A percentile compares a stretch with the other conserved stretches of the same genome.
These are phyloP conservation scores for Adoxophyes honmai DNA, from an alignment of 1,140 invertebrate species.

Conservation along the genomic window DNA sequence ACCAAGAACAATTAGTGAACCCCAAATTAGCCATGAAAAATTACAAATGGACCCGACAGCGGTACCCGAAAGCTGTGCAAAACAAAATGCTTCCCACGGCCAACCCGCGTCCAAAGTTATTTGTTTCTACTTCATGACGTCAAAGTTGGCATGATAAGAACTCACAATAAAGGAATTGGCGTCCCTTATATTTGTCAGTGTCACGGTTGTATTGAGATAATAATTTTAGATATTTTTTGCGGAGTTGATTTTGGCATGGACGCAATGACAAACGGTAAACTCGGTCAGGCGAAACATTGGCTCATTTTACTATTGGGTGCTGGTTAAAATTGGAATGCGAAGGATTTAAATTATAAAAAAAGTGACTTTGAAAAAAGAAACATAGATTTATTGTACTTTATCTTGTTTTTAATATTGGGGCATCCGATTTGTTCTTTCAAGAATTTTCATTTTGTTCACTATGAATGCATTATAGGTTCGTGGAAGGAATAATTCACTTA, in stretches of 20 bases:
- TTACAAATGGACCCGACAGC: not conserved
- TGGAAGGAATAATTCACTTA: too few relatives aligned
- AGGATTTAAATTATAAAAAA: too few relatives aligned
- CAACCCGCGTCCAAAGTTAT: slow-evolving; percentile 7
- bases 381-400: too few relatives aligned
- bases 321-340: too few relatives aligned
- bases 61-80: slow-evolving; percentile 7
- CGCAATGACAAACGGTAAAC: not conserved
- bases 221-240: slow-evolving; percentile 6
- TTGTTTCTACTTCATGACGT: slow-evolving; percentile 12
- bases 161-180: slow-evolving; percentile 12
- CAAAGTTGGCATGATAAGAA: slow-evolving; percentile 13
- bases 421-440: too few relatives aligned
- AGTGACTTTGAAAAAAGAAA: too few relatives aligned
- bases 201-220: slow-evolving; percentile 13
- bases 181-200: slow-evolving; percentile 10
- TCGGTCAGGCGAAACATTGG: too few relatives aligned
- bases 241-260: not conserved
- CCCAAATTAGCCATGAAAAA: not conserved
- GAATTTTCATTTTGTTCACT: too few relatives aligned
- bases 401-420: too few relatives aligned
- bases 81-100: slow-evolving; percentile 5
- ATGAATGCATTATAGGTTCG: too few relatives aligned
- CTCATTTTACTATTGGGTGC: too few relatives aligned
- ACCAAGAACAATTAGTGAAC: too few relatives aligned